phyloP scores from a whole-genome alignment of 1,140 invertebrate species.

The Batillaria attramentaria region DNA sequence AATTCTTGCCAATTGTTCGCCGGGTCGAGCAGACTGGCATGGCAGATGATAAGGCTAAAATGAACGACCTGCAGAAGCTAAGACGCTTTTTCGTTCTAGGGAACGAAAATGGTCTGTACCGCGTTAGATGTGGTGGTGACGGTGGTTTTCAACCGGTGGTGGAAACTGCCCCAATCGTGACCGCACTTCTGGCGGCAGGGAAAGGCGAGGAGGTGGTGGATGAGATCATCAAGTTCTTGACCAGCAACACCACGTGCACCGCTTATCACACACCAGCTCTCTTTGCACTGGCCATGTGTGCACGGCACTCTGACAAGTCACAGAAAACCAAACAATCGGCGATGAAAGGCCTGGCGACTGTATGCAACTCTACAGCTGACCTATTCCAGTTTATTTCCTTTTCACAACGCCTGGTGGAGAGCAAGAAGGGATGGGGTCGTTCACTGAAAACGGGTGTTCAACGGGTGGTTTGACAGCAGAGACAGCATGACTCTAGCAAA shows the following conservation, averaged over 20 bases:
- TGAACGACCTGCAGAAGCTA: conserved; percentile 36
- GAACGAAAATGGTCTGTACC: conserved; percentile 43
- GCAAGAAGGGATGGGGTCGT: conserved; percentile 74
- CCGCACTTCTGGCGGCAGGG: conserved; percentile 31
- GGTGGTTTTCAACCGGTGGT: background rate
- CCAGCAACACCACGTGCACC: conserved; percentile 20
- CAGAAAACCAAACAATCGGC: conserved; percentile 72
- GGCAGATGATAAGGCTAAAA: background rate
- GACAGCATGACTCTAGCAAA: conserved; percentile 76
- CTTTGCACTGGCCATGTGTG: conserved; percentile 76
- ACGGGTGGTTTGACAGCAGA: conserved; percentile 77
- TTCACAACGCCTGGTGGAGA: conserved; percentile 70
- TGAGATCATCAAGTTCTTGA: conserved; percentile 43
- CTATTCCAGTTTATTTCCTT: conserved; percentile 78
- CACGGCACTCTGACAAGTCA: conserved; percentile 48
- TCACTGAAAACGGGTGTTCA: conserved; percentile 76
- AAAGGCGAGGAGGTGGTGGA: conserved; percentile 50
- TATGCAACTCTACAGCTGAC: conserved; percentile 75
- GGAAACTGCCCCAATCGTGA: conserved; percentile 7
- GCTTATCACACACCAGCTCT: conserved; percentile 73
- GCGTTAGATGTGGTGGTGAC: conserved; percentile 32
- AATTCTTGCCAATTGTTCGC: conserved; percentile 6
- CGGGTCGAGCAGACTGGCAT: conserved; percentile 20
- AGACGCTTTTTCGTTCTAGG: conserved; percentile 43
- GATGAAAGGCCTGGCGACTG: conserved; percentile 73